A percentile compares a stretch with the other conserved stretches of the same genome.
phyloP scores from a whole-genome alignment of 2,888 invertebrate species.

The Campoplex nolae region DNA sequence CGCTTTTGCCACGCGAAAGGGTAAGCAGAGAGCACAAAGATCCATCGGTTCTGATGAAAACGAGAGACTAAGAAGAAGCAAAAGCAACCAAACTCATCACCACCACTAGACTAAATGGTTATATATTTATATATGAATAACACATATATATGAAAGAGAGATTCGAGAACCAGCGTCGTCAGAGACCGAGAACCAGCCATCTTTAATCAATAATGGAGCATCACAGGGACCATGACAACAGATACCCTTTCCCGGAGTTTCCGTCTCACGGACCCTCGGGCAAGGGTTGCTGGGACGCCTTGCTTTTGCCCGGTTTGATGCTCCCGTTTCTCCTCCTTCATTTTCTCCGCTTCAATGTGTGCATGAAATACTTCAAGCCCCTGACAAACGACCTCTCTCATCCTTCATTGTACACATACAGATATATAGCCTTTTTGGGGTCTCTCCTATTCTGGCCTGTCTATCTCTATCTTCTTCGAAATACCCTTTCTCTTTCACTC shows the following conservation, averaged over 20 bases:
- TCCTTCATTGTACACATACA: slow-evolving; percentile 63
- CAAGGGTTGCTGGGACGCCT: slow-evolving; percentile 79
- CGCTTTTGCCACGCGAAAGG: slow-evolving; percentile 71
- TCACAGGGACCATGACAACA: slow-evolving; percentile 85
- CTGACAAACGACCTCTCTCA: slow-evolving; percentile 37
- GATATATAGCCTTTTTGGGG: slow-evolving; percentile 75
- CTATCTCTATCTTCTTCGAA: slow-evolving; percentile 40
- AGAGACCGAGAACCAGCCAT: slow-evolving; percentile 79
- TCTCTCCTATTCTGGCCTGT: slow-evolving; percentile 56
- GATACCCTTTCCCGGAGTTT: slow-evolving; percentile 81
- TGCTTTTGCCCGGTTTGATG: slow-evolving; percentile 73
- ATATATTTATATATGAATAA: slow-evolving; percentile 31
- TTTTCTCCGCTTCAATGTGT: slow-evolving; percentile 42
- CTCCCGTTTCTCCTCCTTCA: slow-evolving; percentile 68
- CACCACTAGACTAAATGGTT: neutral
- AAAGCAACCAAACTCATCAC: slow-evolving; percentile 24
- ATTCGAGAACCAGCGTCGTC: slow-evolving; percentile 41
- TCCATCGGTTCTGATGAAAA: slow-evolving; percentile 48
- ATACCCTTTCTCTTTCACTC: slow-evolving; percentile 51
- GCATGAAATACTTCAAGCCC: slow-evolving; percentile 42
- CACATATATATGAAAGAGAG: slow-evolving; percentile 38
- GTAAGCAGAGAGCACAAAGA: slow-evolving; percentile 67
- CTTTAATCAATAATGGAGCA: slow-evolving; percentile 85
- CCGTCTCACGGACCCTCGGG: slow-evolving; percentile 80
- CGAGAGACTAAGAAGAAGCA: slow-evolving; percentile 8